A percentile compares a stretch with the other conserved stretches of the same genome.
phyloP scores from a whole-genome alignment of 2,888 invertebrate species.

The Molorchus minor region DNA sequence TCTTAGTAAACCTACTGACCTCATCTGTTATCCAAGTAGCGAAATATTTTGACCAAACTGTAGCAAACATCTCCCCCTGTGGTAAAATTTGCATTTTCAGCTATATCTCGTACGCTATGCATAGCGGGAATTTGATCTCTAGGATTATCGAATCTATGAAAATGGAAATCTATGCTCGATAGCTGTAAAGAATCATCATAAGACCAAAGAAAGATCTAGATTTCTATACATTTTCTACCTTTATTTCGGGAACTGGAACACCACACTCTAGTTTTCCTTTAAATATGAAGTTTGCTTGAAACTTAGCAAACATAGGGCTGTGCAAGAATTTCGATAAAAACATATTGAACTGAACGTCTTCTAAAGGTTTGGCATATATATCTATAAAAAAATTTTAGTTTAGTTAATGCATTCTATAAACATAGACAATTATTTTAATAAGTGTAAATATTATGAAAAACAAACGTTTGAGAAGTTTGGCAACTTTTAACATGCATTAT shows the following conservation, averaged over 20 bases:
- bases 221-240: constrained; percentile 56
- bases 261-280: constrained; percentile 71
- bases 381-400: constrained; percentile 62
- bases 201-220: neutral
- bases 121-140: constrained; percentile 78
- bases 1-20: constrained; percentile 55
- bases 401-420: no score
- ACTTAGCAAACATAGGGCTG: constrained; percentile 74
- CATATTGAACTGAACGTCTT: constrained; percentile 68
- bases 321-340: constrained; percentile 76
- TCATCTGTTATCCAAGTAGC: constrained; percentile 83
- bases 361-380: constrained; percentile 60
- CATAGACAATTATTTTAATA: no score
- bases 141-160: constrained; percentile 69
- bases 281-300: constrained; percentile 75
- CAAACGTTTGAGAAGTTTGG: no score
- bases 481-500: neutral
- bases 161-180: constrained; percentile 72
- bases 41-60: constrained; percentile 77
- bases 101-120: constrained; percentile 70
- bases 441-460: no score
- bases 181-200: constrained; percentile 63
- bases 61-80: constrained; percentile 71
- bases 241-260: constrained; percentile 66
- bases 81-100: constrained; percentile 68